These are phyloP conservation scores for Siniperca undulata DNA, from an alignment of 2,797 vertebrate species.

Conservation along the genomic window DNA sequence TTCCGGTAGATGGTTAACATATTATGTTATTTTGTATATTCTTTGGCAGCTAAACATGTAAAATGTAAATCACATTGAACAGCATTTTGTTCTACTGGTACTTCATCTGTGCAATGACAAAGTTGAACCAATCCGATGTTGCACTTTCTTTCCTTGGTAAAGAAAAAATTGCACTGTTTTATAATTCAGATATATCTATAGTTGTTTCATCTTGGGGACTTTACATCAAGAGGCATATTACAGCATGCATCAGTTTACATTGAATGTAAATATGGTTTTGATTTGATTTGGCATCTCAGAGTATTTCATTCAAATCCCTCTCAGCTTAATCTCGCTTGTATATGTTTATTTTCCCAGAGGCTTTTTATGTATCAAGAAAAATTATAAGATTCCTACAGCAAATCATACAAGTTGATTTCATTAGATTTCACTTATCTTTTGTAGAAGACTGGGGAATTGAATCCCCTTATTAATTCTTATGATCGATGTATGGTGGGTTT, in stretches of 20 bases:
- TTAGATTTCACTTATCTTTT: neutral
- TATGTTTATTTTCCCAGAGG: conserved; percentile 20
- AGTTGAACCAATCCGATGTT: neutral
- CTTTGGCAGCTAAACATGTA: too few species aligned
- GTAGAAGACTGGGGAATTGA: neutral
- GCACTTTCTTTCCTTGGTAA: too few species aligned
- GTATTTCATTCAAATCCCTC: conserved; percentile 39
- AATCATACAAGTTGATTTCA: conserved; percentile 5
- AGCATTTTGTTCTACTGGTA: too few species aligned
- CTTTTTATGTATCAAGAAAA: conserved; percentile 1
- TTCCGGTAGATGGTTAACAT: too few species aligned
- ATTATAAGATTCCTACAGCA: conserved; percentile 15
- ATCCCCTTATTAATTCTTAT: conserved; percentile 2
- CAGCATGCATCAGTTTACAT: neutral
- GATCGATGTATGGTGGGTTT: neutral
- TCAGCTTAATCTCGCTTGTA: neutral
- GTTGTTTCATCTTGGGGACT: neutral
- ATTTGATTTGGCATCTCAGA: conserved; percentile 27
- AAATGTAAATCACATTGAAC: too few species aligned
- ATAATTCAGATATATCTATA: neutral
- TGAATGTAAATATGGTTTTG: conserved; percentile 8
- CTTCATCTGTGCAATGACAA: neutral
- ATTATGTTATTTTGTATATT: too few species aligned
- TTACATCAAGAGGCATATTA: too few species aligned
- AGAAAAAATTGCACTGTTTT: neutral